Evolutionary conservation across 1,140 invertebrate genomes (phyloP), one percentile per base, ranked within the genome.

Genomic region (Akabosia matsudoensis): DNA sequence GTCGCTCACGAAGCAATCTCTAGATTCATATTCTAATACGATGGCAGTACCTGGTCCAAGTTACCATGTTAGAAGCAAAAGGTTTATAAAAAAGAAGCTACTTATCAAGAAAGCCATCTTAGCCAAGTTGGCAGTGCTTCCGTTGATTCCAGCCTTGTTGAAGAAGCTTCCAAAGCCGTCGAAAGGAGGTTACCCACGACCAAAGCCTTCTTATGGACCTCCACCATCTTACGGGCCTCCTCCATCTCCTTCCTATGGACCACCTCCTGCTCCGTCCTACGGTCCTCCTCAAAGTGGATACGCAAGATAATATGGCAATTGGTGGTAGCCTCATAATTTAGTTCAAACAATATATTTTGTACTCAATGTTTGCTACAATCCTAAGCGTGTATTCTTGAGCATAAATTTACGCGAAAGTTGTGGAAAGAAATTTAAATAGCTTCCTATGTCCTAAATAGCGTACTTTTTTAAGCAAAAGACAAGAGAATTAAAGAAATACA

Each of bases 171-270:
- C 33, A 18, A 22, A 37, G 45, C 33, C 33, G 2, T 24, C 33
- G 2, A 10, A 45, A 45, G 16, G 22, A 3, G 37, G 70, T 16
- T 72, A 72, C 13, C 70, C 70, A 7, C 3, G 4, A 4, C 70
- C 70, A 70, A 34, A 70, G 31, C 67, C 67, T 30, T 14, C 10
- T 34, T 72, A 34, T 37, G 70, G 70, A 4, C 70, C 70, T 37
- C 70, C 70, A n/a, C 70, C 70, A 31, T 16, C 7, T 30, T 72
- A 72, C 24, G 70, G 70, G 2, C 70, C 70, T 13, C 70, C 70
- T 24, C 70, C 70, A 30, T 13, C 28, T 16, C 16, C 67, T 26
- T 70, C 67, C 3, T 72, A 72, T 37, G 33, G 33, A 37, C 37
- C 37, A 34, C 70, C 70, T 24, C 33, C 33, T 18, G 10, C 10